Base-by-base conservation (phyloP, 1,140 invertebrate species). In the Pteromalus puparum region DNA sequence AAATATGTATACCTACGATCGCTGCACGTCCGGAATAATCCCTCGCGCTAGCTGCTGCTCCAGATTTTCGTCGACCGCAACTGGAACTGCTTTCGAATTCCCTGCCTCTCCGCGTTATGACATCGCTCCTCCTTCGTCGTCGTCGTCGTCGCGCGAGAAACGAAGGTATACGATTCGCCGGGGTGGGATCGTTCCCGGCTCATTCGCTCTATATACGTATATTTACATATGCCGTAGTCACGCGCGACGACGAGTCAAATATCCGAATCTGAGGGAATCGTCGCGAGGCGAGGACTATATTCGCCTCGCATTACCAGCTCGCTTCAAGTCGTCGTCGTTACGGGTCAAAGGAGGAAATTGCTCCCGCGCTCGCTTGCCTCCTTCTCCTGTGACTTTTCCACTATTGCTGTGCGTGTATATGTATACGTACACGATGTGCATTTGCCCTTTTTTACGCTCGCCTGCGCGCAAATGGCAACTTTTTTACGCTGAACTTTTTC, bases 331-430 rank as follows among this genome's bases (percentile, higher is more conserved):
- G 48, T 53, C 30, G 30, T 34, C 30, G 30, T 53, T 77, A 53
- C 75, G 38, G 38, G 74, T 76, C 42, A 24, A 76, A 76, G 42
- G 38, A 34, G 74, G 38, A 76, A 76, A 76, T 76, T 38, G 34
- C 74, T 76, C 68, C n/a, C 74, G 2, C 18, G 42, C 42, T 3
- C 73, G 73, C 30, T 42, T 21, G 53, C 73, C 4, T 42, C 34
- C 34, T 38, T 26, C 73, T 9, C 5, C n/a, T n/a, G 4, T 21
- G 30, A 75, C 73, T 42, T 46, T 75, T 75, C 38, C 34, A 10
- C 30, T 10, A 13, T 18, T 15, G 21, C 30, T 30, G 6, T 24
- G 72, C 18, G 13, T 48, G 13, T 3, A 10, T 61, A 53, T 53
- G 18, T 18, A 4, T 18, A 5, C 15, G 53, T 48, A 61, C 6